A percentile compares a stretch with the other conserved stretches of the same genome.
phyloP scores from a whole-genome alignment of 2,888 invertebrate genomes.

The Parapristionchus giblindavisi region DNA sequence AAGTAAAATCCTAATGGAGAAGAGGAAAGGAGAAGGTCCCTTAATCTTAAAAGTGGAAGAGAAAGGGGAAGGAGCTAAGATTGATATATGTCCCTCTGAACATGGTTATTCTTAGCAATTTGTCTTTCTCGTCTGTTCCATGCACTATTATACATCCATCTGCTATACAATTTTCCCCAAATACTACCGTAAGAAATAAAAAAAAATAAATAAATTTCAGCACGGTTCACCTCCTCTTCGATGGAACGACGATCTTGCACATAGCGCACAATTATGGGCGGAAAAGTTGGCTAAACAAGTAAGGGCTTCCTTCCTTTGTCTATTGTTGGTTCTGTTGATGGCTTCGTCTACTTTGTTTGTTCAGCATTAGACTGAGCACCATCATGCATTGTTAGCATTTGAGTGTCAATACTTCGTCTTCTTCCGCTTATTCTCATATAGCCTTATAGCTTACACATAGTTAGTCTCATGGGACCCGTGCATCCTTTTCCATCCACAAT shows the following conservation, averaged over 20 bases:
- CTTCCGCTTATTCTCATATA: conserved; percentile 22
- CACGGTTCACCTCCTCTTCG: conserved; percentile 69
- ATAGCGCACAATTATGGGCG: conserved; percentile 72
- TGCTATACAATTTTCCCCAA: too few relatives aligned
- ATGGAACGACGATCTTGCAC: conserved; percentile 69
- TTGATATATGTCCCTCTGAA: conserved; percentile 11
- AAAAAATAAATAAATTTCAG: conserved; percentile 41
- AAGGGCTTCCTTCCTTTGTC: not conserved
- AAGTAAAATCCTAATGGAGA: conserved; percentile 9
- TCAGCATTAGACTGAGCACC: not conserved
- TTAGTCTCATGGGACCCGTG: conserved; percentile 45
- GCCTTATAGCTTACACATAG: conserved; percentile 48
- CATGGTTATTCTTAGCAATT: not conserved
- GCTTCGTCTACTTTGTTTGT: too few relatives aligned
- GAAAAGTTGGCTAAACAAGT: conserved; percentile 70
- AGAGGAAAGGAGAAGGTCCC: conserved; percentile 3
- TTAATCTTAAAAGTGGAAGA: conserved; percentile 8
- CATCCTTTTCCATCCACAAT: not conserved
- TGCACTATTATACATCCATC: too few relatives aligned
- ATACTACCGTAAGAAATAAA: not conserved
- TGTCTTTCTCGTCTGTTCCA: not conserved
- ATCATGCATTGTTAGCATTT: not conserved
- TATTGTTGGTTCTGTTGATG: not conserved
- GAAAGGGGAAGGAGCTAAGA: conserved; percentile 10
- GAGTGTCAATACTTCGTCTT: not conserved